Base-by-base conservation (phyloP, 2,113 vertebrate species). In the Bos indicus region DNA sequence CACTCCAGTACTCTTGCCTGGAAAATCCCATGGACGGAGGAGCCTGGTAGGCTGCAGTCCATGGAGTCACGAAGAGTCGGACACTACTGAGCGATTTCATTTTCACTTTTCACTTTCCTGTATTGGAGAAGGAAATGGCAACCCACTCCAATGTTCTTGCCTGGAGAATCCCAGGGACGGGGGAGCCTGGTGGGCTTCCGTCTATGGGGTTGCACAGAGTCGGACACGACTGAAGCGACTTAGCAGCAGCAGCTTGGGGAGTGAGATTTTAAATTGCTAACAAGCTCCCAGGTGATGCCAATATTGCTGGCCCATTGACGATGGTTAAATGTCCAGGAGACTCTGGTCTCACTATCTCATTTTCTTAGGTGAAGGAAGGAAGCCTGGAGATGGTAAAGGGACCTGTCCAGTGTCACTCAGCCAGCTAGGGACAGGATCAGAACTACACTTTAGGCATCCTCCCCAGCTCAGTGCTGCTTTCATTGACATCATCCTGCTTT, bases 311-410 rank as follows among this genome's bases (percentile, higher is more conserved):
- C 57, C 7, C 71, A n/a, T 59, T 97, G 51, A 78, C 52, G 15
- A 83, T 10, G 46, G 10, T 89, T 77, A 60, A 95, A 60, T 85
- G 86, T 17, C 17, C 8, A 54, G 46, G 40, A 62, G 54, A 21
- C 71, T n/a, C 43, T 92, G 81, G 74, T 88, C 25, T 25, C 28
- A 60, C 36, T 77, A n/a, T 43, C 30, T 95, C 56, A 62, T 90
- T 98, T 94, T 94, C 95, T 92, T 90, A 84, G 80, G 33, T 88
- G 14, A 60, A 62, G 71, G 90, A 82, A 67, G 13, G 28, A 88
- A 46, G 52, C 6, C 21, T 84, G 95, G 23, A 71, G 54, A 88
- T 90, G 77, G 64, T 56, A 86, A 85, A 94, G 59, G 57, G 51
- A 90, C 28, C 88, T 88, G 62, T 56, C 62, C 62, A 83, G n/a